Percentiles rank a stretch among this genome's conserved stretches.
Conservation (phyloP, 1,140 invertebrate genomes). For the Sycophaga agraensis region DNA sequence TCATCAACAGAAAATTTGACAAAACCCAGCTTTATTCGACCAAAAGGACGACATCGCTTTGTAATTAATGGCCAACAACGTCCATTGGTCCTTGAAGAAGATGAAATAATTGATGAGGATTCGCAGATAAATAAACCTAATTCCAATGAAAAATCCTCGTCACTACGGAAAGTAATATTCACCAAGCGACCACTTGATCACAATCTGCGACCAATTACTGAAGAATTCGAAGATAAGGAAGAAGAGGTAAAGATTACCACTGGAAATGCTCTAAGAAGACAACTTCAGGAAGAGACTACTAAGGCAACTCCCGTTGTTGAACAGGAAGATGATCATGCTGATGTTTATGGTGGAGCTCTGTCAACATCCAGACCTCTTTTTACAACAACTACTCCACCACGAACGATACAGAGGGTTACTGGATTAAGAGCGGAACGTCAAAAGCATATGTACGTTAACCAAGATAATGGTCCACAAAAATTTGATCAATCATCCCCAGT, state of each 20-base stretch:
- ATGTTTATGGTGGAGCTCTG: conserved; percentile 66
- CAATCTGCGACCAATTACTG: conserved; percentile 45
- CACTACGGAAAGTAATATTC: conserved; percentile 50
- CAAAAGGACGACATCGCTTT: conserved; percentile 46
- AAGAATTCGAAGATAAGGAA: conserved; percentile 50
- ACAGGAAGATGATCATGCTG: conserved; percentile 62
- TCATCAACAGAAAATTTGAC: conserved; percentile 41
- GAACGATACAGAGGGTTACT: conserved; percentile 45
- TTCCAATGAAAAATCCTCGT: conserved; percentile 41
- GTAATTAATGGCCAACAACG: conserved; percentile 51
- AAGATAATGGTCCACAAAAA: conserved; percentile 55
- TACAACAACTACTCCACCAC: conserved; percentile 62
- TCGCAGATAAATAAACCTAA: conserved; percentile 50
- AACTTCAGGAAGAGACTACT: conserved; percentile 57
- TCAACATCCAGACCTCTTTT: conserved; percentile 67
- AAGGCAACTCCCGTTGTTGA: conserved; percentile 43
- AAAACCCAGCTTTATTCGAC: conserved; percentile 37
- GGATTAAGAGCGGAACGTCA: conserved; percentile 43
- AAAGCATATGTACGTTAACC: conserved; percentile 47
- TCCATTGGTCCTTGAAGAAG: conserved; percentile 44
- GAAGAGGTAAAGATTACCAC: conserved; percentile 43
- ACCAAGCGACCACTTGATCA: conserved; percentile 54
- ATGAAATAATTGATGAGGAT: conserved; percentile 43
- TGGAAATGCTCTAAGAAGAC: conserved; percentile 61
- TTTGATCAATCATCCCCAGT: conserved; percentile 37